Conservation (phyloP, 2,888 invertebrate genomes). For the Saturnia pavonia region DNA sequence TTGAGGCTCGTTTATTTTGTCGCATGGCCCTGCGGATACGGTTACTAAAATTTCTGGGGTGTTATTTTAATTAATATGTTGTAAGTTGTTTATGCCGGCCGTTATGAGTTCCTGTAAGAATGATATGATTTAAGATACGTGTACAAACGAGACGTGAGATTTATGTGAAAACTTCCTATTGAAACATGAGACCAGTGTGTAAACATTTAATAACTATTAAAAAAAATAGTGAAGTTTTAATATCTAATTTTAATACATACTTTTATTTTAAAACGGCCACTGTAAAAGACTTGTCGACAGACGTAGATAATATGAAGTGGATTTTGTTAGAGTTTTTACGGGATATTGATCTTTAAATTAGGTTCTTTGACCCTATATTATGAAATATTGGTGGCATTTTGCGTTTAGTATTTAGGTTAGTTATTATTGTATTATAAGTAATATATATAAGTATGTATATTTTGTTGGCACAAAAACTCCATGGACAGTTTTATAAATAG, state of each 20-base stretch:
- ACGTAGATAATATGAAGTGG: no score
- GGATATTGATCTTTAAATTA: no score
- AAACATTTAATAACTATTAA: not conserved
- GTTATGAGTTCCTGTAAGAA: constrained; percentile 15
- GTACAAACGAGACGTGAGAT: not conserved
- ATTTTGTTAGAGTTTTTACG: no score
- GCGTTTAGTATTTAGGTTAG: no score
- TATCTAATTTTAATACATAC: constrained; percentile 4
- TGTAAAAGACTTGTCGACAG: no score
- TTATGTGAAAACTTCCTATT: not conserved
- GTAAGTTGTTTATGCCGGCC: constrained; percentile 44
- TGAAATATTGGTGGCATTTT: no score
- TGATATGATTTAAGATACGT: constrained; percentile 15
- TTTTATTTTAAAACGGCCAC: not conserved
- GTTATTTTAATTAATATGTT: constrained; percentile 76
- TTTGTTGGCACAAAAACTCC: no score
- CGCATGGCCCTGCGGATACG: constrained; percentile 16
- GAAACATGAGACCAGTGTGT: constrained; percentile 5
- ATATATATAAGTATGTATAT: no score
- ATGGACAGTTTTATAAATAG: no score
- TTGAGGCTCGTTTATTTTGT: constrained; percentile 45
- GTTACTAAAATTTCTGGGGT: constrained; percentile 53
- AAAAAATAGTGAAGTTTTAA: not conserved
- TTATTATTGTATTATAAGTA: no score
- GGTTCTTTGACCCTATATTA: no score